phyloP scores from a whole-genome alignment of 1,140 invertebrate species.

The Neotoxoptera formosana region DNA sequence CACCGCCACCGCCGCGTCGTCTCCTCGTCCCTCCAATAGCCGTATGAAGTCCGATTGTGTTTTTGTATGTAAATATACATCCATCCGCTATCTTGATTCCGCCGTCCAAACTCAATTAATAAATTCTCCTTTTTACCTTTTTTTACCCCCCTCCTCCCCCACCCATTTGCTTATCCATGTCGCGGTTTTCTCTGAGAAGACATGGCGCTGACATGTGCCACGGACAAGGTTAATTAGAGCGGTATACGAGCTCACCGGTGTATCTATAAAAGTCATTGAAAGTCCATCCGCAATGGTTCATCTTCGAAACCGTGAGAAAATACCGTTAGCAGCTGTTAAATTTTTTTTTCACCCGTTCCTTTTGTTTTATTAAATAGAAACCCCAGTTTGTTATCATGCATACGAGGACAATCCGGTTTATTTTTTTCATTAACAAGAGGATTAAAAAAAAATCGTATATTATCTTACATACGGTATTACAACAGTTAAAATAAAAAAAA shows the following conservation, averaged over 20 bases:
- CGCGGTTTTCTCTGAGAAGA: neutral
- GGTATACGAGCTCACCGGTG: neutral
- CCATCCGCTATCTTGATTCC: conserved; percentile 33
- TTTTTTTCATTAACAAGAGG: conserved; percentile 46
- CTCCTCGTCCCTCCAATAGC: neutral
- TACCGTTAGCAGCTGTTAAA: conserved; percentile 37
- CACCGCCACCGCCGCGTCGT: neutral
- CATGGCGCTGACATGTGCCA: neutral
- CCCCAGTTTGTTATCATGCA: conserved; percentile 6
- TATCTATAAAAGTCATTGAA: neutral
- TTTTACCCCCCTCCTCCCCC: neutral
- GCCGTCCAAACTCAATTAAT: conserved; percentile 48
- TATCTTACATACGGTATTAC: neutral
- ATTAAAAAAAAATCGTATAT: conserved; percentile 42
- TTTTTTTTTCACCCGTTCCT: neutral
- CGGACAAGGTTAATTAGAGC: conserved; percentile 32
- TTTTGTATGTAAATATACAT: conserved; percentile 55
- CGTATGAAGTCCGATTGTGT: conserved; percentile 40
- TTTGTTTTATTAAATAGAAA: conserved; percentile 40
- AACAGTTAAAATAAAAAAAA: conserved; percentile 30
- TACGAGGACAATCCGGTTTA: conserved; percentile 45
- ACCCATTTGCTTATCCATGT: neutral
- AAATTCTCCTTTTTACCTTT: conserved; percentile 14
- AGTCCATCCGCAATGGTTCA: neutral
- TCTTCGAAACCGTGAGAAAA: conserved; percentile 35